Evolutionary conservation across 53 echinoderm and acorn worm species (phyloP).

Genomic region (Crossaster papposus): DNA sequence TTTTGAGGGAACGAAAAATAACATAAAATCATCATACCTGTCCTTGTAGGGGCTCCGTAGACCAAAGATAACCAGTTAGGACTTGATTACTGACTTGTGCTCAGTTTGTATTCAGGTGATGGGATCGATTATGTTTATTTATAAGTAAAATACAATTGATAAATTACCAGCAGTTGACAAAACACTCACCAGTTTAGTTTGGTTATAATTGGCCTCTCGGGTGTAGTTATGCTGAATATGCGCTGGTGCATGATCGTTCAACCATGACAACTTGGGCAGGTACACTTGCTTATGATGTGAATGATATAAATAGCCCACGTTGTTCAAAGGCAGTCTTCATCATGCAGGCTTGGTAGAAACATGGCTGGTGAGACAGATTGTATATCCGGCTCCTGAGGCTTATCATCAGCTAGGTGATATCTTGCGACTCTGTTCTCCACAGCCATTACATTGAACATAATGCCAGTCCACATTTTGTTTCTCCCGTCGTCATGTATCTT

Average conservation of each 20-base stretch:
- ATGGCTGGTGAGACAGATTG: not conserved
- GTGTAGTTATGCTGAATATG: conserved; percentile 26
- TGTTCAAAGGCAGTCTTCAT: not conserved
- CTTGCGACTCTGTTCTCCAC: conserved; percentile 44
- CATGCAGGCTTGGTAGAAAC: conserved; percentile 41
- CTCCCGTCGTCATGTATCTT: conserved; percentile 46
- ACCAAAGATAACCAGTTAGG: no score
- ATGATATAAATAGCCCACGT: conserved; percentile 27
- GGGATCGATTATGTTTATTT: conserved; percentile 11
- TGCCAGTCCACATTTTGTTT: conserved; percentile 55
- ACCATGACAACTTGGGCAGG: conserved; percentile 12
- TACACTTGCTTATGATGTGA: conserved; percentile 14
- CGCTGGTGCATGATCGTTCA: conserved; percentile 12
- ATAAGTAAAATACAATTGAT: not conserved
- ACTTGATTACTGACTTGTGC: not conserved
- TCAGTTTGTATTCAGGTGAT: not conserved
- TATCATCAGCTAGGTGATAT: conserved; percentile 22
- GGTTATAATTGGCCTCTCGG: conserved; percentile 37
- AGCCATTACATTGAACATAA: conserved; percentile 55
- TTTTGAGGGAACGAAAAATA: no score
- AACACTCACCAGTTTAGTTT: conserved; percentile 39
- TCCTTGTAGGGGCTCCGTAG: no score
- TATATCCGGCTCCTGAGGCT: conserved; percentile 7
- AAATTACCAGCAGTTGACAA: not conserved
- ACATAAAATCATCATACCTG: no score